Conservation (phyloP, 1,140 invertebrate species). For the Pseudobourletiella spinata region DNA sequence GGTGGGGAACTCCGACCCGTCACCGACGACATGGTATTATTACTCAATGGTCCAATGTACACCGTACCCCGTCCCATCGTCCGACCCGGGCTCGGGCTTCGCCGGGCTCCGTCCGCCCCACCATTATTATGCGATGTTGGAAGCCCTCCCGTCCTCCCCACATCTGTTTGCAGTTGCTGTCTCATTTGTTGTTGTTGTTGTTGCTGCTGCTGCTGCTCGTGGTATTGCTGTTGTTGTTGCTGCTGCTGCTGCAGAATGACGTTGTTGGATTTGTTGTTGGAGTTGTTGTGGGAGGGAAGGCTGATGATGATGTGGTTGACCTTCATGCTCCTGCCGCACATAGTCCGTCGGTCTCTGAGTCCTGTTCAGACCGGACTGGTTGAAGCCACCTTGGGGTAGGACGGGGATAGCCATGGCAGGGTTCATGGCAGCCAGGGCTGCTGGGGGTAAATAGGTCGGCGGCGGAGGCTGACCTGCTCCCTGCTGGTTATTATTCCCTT, state of each 20-base stretch:
- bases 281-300: neutral
- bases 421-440: constrained; percentile 48
- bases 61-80: constrained; percentile 5
- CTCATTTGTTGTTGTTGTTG: constrained; percentile 39
- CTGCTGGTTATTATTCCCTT: too few relatives aligned
- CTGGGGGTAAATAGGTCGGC: constrained; percentile 43
- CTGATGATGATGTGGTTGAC: constrained; percentile 6
- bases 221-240: constrained; percentile 37
- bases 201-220: constrained; percentile 34
- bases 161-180: neutral
- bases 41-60: constrained; percentile 8
- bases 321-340: constrained; percentile 5
- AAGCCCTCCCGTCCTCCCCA: neutral
- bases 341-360: constrained; percentile 27
- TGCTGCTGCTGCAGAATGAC: constrained; percentile 2
- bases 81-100: neutral
- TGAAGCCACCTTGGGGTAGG: constrained; percentile 48
- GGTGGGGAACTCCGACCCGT: neutral
- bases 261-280: neutral
- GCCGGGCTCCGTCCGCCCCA: neutral
- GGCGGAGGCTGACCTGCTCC: constrained; percentile 30
- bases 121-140: neutral
- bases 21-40: neutral
- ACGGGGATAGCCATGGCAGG: constrained; percentile 61
- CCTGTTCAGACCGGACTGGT: constrained; percentile 16